Evolutionary conservation across 1,140 invertebrate species (phyloP).

Genomic region (Centruroides vittatus): DNA sequence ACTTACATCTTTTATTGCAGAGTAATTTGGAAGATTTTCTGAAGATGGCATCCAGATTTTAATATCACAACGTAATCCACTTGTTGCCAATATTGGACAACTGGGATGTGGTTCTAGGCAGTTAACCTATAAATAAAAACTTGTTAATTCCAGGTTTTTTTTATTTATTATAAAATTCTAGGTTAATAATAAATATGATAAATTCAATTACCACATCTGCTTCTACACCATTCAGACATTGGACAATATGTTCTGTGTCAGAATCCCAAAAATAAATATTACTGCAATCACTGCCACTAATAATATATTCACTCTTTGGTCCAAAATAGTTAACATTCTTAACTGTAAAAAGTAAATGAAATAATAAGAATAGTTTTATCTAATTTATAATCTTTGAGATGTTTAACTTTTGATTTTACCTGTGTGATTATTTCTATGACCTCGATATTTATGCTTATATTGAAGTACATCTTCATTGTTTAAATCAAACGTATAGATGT

Average conservation of each 20-base stretch:
- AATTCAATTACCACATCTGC: slow-evolving; percentile 55
- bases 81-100: slow-evolving; percentile 73
- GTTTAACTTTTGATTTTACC: no score
- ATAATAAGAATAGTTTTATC: no score
- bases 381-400: no score
- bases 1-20: slow-evolving; percentile 36
- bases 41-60: slow-evolving; percentile 81
- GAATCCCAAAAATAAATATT: slow-evolving; percentile 90
- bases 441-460: slow-evolving; percentile 52
- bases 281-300: slow-evolving; percentile 90
- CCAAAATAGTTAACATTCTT: slow-evolving; percentile 93
- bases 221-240: slow-evolving; percentile 68
- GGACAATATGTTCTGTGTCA: slow-evolving; percentile 69
- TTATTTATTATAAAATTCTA: no score
- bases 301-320: slow-evolving; percentile 70
- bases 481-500: slow-evolving; percentile 82
- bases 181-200: no score
- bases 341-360: slow-evolving; percentile 36
- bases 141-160: no score
- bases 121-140: slow-evolving; percentile 52
- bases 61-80: slow-evolving; percentile 76
- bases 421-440: slow-evolving; percentile 31
- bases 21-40: slow-evolving; percentile 37
- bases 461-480: slow-evolving; percentile 38
- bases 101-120: slow-evolving; percentile 78